These are phyloP conservation scores for Dicyrtomina minuta DNA, from an alignment of 2,888 invertebrate species.

Conservation along the genomic window DNA sequence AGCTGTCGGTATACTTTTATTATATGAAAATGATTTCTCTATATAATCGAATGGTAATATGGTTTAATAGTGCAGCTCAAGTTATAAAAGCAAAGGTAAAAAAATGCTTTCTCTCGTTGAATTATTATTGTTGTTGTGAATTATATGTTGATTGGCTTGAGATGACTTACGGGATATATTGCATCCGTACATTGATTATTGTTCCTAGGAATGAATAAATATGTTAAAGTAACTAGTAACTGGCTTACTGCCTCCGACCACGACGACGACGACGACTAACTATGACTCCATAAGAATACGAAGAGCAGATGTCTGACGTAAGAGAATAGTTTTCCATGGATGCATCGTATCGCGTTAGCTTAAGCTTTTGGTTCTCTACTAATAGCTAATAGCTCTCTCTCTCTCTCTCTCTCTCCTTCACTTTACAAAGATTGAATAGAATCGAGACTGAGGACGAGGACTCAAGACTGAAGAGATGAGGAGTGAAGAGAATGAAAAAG, in stretches of 20 bases:
- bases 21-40: no score
- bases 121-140: slow-evolving; percentile 17
- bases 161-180: slow-evolving; percentile 14
- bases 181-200: slow-evolving; percentile 8
- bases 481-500: slow-evolving; percentile 15
- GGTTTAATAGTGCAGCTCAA: no score
- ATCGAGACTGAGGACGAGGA: slow-evolving; percentile 3
- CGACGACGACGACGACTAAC: no score
- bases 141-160: slow-evolving; percentile 10
- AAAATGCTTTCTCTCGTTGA: neutral
- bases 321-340: slow-evolving; percentile 27
- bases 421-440: slow-evolving; percentile 18
- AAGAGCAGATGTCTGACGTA: slow-evolving; percentile 31
- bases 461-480: slow-evolving; percentile 6
- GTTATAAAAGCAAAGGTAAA: no score
- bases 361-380: no score
- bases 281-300: neutral
- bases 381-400: slow-evolving; percentile 18
- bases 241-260: no score
- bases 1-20: no score
- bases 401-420: neutral
- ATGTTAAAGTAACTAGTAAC: slow-evolving; percentile 6
- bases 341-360: neutral
- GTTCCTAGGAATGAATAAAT: slow-evolving; percentile 10
- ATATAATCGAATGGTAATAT: no score